Evolutionary conservation across 2,113 vertebrate species (phyloP).

Genomic region (Mobula birostris): DNA sequence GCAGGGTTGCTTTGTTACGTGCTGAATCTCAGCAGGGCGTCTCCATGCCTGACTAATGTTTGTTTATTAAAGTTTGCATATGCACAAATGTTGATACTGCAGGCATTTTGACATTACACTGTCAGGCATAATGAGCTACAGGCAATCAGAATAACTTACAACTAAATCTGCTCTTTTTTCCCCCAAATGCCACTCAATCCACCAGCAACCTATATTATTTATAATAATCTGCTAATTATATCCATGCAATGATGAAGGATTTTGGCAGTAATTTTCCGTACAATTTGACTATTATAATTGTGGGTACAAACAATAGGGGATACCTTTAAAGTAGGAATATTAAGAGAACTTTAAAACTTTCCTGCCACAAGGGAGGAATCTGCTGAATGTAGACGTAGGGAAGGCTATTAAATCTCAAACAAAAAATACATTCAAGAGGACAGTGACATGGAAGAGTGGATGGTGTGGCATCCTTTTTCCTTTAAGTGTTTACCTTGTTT

Average conservation of each 20-base stretch:
- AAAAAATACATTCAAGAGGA: not conserved
- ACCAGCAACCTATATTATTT: not conserved
- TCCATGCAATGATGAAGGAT: not conserved
- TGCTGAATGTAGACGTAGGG: not conserved
- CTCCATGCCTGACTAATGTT: conserved; percentile 2
- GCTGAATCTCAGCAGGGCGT: not conserved
- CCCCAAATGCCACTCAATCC: not conserved
- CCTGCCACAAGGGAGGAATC: not conserved
- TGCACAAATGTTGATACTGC: conserved; percentile 30
- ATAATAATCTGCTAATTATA: not conserved
- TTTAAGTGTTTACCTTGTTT: too few relatives aligned
- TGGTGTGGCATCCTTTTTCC: not conserved
- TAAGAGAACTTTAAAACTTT: not conserved
- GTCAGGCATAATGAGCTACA: conserved; percentile 10
- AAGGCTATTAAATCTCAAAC: not conserved
- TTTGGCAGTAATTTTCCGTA: not conserved
- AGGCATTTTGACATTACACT: conserved; percentile 30
- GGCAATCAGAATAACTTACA: conserved; percentile 25
- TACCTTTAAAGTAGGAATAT: not conserved
- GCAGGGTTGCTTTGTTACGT: not conserved
- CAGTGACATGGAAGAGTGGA: not conserved
- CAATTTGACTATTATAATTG: not conserved
- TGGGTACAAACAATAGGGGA: not conserved
- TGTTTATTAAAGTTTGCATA: conserved; percentile 20
- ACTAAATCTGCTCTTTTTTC: not conserved